Conservation (phyloP, 2,888 invertebrate species). For the Dryobota labecula region DNA sequence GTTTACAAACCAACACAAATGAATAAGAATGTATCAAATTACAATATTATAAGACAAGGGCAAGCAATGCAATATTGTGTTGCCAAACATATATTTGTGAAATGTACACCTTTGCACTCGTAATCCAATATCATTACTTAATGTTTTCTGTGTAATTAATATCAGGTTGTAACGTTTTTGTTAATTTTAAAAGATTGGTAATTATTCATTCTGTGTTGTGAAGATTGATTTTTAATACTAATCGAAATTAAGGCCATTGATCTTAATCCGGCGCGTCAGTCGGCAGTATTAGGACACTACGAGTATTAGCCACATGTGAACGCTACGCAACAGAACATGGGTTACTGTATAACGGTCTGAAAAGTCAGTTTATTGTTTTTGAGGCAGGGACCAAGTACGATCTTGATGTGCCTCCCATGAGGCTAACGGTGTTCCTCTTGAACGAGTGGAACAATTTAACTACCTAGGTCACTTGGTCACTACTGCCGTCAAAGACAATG, state of each 20-base stretch:
- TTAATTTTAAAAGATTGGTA: constrained; percentile 9
- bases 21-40: constrained; percentile 59
- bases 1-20: constrained; percentile 30
- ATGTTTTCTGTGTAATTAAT: constrained; percentile 56
- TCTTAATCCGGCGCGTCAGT: too few relatives aligned
- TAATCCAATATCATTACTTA: constrained; percentile 62
- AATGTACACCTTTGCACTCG: constrained; percentile 51
- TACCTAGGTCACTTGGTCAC: too few relatives aligned
- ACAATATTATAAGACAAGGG: constrained; percentile 62
- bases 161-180: constrained; percentile 22
- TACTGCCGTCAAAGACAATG: too few relatives aligned
- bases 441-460: too few relatives aligned
- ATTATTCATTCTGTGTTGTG: background rate
- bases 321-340: too few relatives aligned
- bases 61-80: constrained; percentile 57
- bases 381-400: too few relatives aligned
- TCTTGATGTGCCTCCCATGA: too few relatives aligned
- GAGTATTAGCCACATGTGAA: too few relatives aligned
- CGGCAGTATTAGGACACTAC: too few relatives aligned
- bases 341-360: too few relatives aligned
- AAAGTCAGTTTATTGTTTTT: too few relatives aligned
- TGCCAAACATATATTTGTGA: constrained; percentile 64
- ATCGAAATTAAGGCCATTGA: background rate
- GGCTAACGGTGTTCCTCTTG: too few relatives aligned
- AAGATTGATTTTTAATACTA: background rate